Evolutionary conservation across 2,888 invertebrate genomes (phyloP).

Genomic region (Hydriomena furcata): DNA sequence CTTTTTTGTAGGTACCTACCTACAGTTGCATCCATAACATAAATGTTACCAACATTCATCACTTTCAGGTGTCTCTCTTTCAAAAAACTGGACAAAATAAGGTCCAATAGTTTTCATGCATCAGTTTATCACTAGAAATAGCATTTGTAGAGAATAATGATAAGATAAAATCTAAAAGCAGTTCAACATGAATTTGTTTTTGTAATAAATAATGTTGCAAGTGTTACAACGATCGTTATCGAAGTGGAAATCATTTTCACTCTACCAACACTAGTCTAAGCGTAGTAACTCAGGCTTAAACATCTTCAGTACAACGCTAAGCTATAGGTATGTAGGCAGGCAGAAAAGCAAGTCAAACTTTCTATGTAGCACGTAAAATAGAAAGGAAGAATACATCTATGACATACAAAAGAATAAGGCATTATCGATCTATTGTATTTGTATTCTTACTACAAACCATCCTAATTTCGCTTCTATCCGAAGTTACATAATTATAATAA

Average conservation of each 20-base stretch:
- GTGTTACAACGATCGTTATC: slow-evolving; percentile 1
- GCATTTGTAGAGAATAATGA: not conserved
- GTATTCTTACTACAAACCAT: too few species aligned
- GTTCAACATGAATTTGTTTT: not conserved
- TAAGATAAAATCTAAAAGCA: not conserved
- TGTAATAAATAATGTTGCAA: too few species aligned
- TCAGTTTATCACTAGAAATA: not conserved
- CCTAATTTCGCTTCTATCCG: too few species aligned
- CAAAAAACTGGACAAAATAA: too few species aligned
- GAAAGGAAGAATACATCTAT: too few species aligned
- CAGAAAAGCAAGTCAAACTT: not conserved
- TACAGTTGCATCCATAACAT: too few species aligned
- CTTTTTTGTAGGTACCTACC: not conserved
- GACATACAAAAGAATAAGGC: too few species aligned
- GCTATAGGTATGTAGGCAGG: not conserved
- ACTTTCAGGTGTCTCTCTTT: too few species aligned
- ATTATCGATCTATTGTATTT: too few species aligned
- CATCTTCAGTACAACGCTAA: slow-evolving; percentile 6
- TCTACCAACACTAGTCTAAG: slow-evolving; percentile 9
- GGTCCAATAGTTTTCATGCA: too few species aligned
- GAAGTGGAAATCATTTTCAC: slow-evolving; percentile 13
- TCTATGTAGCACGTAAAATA: slow-evolving; percentile 1
- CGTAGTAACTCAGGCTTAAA: slow-evolving; percentile 10
- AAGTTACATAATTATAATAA: too few species aligned
- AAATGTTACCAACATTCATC: too few species aligned